Base-by-base conservation (phyloP, 1,140 invertebrate species). In the Diorhabda carinulata region DNA sequence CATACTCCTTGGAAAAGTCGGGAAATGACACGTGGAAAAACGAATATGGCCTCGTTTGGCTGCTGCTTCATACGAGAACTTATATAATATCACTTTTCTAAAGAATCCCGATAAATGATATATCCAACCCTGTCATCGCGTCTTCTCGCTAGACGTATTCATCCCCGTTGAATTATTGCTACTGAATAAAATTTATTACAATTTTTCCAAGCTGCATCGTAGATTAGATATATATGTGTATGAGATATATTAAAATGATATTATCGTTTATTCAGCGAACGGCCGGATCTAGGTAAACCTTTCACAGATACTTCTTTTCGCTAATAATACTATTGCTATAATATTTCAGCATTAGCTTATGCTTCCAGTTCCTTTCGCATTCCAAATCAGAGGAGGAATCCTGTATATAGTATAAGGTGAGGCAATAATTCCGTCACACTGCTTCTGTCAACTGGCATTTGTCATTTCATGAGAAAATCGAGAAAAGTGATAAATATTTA, bases 141-240 rank as follows among this genome's bases (percentile, higher is more conserved):
- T 73, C 75, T 72, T 71, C 72, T 70, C 42, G 43, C 66, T 67
- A 75, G 72, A 73, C 72, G 70, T 76, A 78, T 77, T 77, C 75
- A 77, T 78, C 77, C 76, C 73, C 72, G 73, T 77, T 77, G 76
- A 78, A 77, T 78, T 77, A 78, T 78, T 76, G 74, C 76, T 74
- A 76, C 71, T 75, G 77, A 77, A 77, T 77, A 75, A 77, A 77
- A 78, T 78, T 78, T 78, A 78, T 78, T 76, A 78, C 76, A 75
- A 78, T 76, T 76, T 77, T 77, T 76, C 74, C 69, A 63, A 72
- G 71, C 72, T 73, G 71, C 72, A 72, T 76, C 71, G 76, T 70
- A 74, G 73, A 75, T 76, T 76, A 77, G 74, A 74, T 77, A 77
- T 52, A 52, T 52, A 52, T 52, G 47, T 52, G 47, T 52, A n/a